Evolutionary conservation across 2,113 vertebrate species (phyloP).

Genomic region (Caranx ignobilis): DNA sequence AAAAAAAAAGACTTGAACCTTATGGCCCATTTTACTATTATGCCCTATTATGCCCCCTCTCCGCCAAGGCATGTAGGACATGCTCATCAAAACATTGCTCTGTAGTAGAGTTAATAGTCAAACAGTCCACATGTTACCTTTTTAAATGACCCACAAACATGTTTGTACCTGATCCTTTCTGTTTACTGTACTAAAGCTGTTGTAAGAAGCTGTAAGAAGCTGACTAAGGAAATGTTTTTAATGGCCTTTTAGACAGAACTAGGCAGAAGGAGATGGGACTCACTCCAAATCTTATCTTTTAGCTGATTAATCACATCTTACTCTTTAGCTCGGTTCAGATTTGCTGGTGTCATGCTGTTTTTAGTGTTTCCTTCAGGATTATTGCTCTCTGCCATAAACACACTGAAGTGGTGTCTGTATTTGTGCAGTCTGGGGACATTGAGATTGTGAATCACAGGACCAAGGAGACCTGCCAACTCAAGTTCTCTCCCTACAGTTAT

Average conservation of each 20-base stretch:
- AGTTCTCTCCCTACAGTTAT: conserved; percentile 98
- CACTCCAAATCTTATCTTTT: neutral
- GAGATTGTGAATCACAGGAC: conserved; percentile 97
- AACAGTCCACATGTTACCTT: neutral
- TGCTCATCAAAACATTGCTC: neutral
- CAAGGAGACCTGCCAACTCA: conserved; percentile 97
- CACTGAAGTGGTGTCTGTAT: conserved; percentile 7
- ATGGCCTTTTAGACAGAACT: neutral
- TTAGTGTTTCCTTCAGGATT: neutral
- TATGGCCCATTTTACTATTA: no score
- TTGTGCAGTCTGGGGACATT: conserved; percentile 93
- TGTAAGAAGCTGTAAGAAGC: no score
- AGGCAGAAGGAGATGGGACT: neutral
- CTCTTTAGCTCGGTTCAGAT: neutral
- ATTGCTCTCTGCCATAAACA: neutral
- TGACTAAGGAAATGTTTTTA: neutral
- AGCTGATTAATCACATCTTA: neutral
- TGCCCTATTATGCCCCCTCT: no score
- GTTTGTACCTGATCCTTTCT: neutral
- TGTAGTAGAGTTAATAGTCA: neutral
- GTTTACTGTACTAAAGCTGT: neutral
- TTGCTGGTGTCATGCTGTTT: neutral
- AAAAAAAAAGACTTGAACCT: no score
- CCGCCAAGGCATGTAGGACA: no score
- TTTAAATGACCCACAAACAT: neutral